Conservation (phyloP, 2,113 vertebrate genomes). For the Pygoscelis adeliae region DNA sequence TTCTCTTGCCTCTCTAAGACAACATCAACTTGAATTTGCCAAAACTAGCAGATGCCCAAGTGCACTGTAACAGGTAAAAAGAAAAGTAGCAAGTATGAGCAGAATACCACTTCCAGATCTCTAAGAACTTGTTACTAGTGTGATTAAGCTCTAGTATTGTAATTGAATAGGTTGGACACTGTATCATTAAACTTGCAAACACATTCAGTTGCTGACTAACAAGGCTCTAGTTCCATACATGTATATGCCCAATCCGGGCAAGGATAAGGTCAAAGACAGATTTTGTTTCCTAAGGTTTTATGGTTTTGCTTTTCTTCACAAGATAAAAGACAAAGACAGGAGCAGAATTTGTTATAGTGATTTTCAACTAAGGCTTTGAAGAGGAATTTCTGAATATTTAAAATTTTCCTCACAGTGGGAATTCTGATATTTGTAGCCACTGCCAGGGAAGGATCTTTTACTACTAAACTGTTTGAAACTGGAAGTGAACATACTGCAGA, state of each 20-base stretch:
- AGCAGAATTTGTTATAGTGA: conserved; percentile 28
- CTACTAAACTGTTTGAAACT: conserved; percentile 42
- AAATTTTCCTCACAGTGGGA: conserved; percentile 52
- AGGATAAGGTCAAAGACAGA: conserved; percentile 29
- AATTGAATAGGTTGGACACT: not conserved
- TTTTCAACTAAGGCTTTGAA: conserved; percentile 67
- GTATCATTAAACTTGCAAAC: conserved; percentile 10
- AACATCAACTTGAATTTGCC: not conserved
- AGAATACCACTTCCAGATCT: not conserved
- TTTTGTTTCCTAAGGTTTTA: conserved; percentile 23
- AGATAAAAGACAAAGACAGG: conserved; percentile 41
- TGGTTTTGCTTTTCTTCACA: conserved; percentile 43
- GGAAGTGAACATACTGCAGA: conserved; percentile 35
- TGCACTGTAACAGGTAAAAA: not conserved
- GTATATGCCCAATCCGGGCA: not conserved
- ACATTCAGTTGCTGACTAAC: not conserved
- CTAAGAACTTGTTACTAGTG: not conserved
- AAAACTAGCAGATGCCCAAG: not conserved
- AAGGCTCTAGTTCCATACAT: not conserved
- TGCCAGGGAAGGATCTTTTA: conserved; percentile 45
- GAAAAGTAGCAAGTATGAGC: not conserved
- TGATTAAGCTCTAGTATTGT: not conserved
- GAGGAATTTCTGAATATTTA: conserved; percentile 63
- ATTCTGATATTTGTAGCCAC: conserved; percentile 63
- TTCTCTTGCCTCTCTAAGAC: not conserved